Evolutionary conservation across 2,113 vertebrate species (phyloP).

Genomic region (Epinephelus fuscoguttatus): DNA sequence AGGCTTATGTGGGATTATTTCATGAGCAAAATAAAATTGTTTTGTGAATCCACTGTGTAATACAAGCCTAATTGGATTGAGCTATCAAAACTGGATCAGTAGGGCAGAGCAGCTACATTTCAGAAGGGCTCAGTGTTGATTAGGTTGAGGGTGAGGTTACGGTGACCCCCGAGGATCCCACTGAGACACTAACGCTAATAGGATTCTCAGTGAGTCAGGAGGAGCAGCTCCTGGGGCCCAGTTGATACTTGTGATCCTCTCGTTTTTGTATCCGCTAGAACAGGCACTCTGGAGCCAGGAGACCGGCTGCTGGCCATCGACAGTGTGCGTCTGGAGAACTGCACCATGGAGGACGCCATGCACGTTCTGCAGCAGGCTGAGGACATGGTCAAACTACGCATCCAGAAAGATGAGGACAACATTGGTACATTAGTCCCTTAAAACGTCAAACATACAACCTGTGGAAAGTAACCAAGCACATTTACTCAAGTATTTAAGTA

Average conservation of each 20-base stretch:
- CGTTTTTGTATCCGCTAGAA: constrained; percentile 82
- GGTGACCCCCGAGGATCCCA: constrained; percentile 65
- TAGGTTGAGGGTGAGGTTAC: constrained; percentile 66
- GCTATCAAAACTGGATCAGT: constrained; percentile 71
- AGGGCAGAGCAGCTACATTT: constrained; percentile 60
- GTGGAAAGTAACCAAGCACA: background rate
- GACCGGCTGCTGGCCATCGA: constrained; percentile 97
- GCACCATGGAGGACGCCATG: constrained; percentile 96
- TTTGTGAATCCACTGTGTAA: constrained; percentile 45
- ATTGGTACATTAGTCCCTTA: constrained; percentile 84
- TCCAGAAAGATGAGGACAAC: constrained; percentile 98
- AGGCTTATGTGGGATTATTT: constrained; percentile 31
- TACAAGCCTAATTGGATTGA: constrained; percentile 71
- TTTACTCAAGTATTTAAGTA: background rate
- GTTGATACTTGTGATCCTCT: constrained; percentile 55
- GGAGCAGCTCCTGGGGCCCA: constrained; percentile 13
- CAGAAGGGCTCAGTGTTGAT: constrained; percentile 62
- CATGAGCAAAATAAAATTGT: constrained; percentile 35
- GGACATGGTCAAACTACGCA: constrained; percentile 96
- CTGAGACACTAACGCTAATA: constrained; percentile 53
- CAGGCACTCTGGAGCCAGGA: constrained; percentile 96
- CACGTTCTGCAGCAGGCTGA: constrained; percentile 94
- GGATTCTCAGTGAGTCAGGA: constrained; percentile 70
- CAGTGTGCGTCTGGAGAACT: constrained; percentile 94
- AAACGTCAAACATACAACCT: background rate